These are phyloP conservation scores for Eulemur coronatus DNA, from an alignment of 2,797 vertebrate species.

Conservation along the genomic window DNA sequence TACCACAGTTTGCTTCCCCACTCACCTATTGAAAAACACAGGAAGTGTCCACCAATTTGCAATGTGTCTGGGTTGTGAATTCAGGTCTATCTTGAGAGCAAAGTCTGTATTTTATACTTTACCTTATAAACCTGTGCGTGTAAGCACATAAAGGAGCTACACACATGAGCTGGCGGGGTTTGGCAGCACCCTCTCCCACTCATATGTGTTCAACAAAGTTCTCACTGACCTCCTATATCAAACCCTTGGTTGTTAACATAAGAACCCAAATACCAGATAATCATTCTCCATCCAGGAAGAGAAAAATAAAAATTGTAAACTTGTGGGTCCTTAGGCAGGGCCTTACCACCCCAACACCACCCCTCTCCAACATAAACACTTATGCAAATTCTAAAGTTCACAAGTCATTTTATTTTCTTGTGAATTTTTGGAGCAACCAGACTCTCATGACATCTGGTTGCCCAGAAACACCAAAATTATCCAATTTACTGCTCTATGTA, in stretches of 20 bases:
- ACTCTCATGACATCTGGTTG: background rate
- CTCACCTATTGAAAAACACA: too few relatives aligned
- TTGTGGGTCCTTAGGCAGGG: background rate
- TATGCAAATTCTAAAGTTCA: background rate
- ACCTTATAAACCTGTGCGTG: background rate
- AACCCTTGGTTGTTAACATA: background rate
- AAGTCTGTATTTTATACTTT: background rate
- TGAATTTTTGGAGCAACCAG: background rate
- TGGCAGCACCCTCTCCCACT: background rate
- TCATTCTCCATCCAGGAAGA: background rate
- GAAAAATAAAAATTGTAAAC: background rate
- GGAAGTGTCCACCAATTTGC: background rate
- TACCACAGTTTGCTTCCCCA: too few relatives aligned
- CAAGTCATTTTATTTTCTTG: background rate
- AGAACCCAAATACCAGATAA: background rate
- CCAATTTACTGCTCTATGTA: too few relatives aligned
- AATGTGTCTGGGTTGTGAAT: background rate
- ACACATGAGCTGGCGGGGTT: background rate
- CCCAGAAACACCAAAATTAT: background rate
- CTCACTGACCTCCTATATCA: background rate
- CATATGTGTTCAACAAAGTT: too few relatives aligned
- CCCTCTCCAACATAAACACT: background rate
- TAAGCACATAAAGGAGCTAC: background rate
- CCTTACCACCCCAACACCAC: background rate
- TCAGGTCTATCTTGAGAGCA: background rate